Evolutionary conservation across 92 coral and sea anemone species (phyloP).

Genomic region (Paramuricea clavata): DNA sequence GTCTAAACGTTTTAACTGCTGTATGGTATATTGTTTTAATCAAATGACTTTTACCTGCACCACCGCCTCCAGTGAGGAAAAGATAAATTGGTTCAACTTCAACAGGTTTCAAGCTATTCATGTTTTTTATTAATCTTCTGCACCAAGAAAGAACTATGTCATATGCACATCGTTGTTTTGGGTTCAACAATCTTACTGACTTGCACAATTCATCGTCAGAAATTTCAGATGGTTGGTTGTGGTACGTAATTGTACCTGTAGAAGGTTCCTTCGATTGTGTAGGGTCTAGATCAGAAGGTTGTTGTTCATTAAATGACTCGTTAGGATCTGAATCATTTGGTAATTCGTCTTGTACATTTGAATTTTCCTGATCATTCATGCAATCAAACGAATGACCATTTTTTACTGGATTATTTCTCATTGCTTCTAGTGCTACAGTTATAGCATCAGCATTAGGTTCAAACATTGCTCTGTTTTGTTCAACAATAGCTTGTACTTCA

Average conservation of each 20-base stretch:
- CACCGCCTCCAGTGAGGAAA: constrained; percentile 35
- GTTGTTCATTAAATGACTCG: constrained; percentile 16
- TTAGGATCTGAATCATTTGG: neutral
- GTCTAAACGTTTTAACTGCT: neutral
- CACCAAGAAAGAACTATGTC: too few species aligned
- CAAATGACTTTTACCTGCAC: constrained; percentile 33
- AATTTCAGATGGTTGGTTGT: constrained; percentile 29
- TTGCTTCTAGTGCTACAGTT: constrained; percentile 40
- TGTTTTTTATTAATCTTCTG: constrained; percentile 52
- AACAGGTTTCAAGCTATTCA: constrained; percentile 29
- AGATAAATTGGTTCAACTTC: neutral
- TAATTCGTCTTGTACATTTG: neutral
- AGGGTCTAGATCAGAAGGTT: neutral
- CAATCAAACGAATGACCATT: constrained; percentile 15
- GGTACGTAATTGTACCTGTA: neutral
- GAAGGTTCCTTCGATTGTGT: neutral
- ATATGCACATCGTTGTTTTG: constrained; percentile 11
- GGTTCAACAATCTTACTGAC: constrained; percentile 5
- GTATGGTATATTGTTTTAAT: too few species aligned
- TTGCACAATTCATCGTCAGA: neutral
- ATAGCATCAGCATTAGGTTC: constrained; percentile 71
- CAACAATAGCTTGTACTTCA: constrained; percentile 56
- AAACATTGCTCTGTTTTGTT: constrained; percentile 66
- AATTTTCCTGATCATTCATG: constrained; percentile 19
- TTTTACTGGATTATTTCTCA: constrained; percentile 23